Percentiles rank a stretch among this genome's conserved stretches.
phyloP scores from a whole-genome alignment of 2,888 invertebrate genomes.

The Agrochola macilenta region DNA sequence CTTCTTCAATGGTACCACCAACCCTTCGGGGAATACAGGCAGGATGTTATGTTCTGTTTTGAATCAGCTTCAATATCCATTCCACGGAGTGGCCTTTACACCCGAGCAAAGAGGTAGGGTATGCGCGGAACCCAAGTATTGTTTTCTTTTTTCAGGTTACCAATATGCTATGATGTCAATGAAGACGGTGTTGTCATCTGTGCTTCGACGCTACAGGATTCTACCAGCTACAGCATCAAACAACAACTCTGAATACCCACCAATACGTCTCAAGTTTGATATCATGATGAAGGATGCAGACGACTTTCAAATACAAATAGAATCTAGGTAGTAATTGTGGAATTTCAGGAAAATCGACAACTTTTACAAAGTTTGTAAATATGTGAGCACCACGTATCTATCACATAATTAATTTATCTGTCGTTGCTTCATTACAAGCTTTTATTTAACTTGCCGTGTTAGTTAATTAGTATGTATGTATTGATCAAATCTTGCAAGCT shows the following conservation, averaged over 20 bases:
- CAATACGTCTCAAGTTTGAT: slow-evolving; percentile 45
- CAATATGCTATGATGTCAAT: slow-evolving; percentile 68
- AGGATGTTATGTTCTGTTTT: background rate
- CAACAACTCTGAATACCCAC: slow-evolving; percentile 5
- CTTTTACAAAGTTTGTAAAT: no score
- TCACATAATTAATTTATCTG: no score
- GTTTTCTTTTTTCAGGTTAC: slow-evolving; percentile 55
- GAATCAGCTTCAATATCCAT: background rate
- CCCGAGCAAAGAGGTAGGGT: background rate
- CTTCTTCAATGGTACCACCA: no score
- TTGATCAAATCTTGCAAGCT: no score
- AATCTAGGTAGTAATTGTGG: slow-evolving; percentile 10
- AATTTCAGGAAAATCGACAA: no score
- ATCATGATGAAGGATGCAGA: slow-evolving; percentile 56
- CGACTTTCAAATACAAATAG: slow-evolving; percentile 34
- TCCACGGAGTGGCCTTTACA: background rate
- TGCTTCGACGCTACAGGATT: slow-evolving; percentile 66
- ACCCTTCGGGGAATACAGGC: background rate
- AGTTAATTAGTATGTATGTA: no score
- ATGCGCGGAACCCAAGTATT: background rate
- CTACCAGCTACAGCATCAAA: slow-evolving; percentile 19
- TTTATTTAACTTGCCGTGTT: no score
- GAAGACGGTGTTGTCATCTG: slow-evolving; percentile 67
- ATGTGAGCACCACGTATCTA: no score
- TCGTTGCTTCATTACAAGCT: no score